Evolutionary conservation across 2,113 vertebrate genomes (phyloP), one percentile per base, ranked within the genome.

Genomic region (Atractosteus spatula): DNA sequence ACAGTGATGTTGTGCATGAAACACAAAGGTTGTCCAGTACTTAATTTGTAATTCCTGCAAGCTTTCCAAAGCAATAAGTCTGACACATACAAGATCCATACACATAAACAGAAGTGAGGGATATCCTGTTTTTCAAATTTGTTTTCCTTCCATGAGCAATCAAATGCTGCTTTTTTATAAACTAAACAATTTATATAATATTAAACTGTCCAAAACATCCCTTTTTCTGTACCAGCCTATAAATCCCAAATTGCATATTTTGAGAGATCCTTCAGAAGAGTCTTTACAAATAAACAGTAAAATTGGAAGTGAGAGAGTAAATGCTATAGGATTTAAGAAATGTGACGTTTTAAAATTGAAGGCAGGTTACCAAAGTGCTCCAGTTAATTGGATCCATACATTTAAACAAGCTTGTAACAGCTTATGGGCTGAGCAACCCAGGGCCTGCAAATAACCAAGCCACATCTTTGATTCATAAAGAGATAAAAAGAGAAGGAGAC

Each of bases 301-400:
- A 69, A 69, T 61, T 69, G 44, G 59, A 69, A 62, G 59, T 62
- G 61, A 74, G 72, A 62, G 55, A 62, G 61, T 74, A 69, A 74
- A 62, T 62, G 51, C 67, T 69, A 14, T 42, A 59, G 72, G 72
- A 64, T 59, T 63, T 64, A 62, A 41, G 47, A 12, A 72, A 44
- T 47, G 47, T 72, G 69, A 43, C 42, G 13, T 64, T 69, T 66
- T 66, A 65, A 68, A 71, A 77, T 77, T 67, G 71, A 74, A 77
- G 69, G 65, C 72, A 68, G 65, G 69, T 56, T 68, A 55, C 41
- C 41, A 68, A 64, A 62, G 29, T 55, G 29, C 67, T 41, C 12
- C 10, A 41, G 57, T 44, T 71, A 68, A 75, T 73, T 75, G 61
- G 59, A 68, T 63, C 55, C 74, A 71, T 68, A 62, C 68, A 44